A percentile compares a stretch with the other conserved stretches of the same genome.
Evolutionary conservation across 2,113 vertebrate species (phyloP).

Genomic region (Syngnathus typhle): DNA sequence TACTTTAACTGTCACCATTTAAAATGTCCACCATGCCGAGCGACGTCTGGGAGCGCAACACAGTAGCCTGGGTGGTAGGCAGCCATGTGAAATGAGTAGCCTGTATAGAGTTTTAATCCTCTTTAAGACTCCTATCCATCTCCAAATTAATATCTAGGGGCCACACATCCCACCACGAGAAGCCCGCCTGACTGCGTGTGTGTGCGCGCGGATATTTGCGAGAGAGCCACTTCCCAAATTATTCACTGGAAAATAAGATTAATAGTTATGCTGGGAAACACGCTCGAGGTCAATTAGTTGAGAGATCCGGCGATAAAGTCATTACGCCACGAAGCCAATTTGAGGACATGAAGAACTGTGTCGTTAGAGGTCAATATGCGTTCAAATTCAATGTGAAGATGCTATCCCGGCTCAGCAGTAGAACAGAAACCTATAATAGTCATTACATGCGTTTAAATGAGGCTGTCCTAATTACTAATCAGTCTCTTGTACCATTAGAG

Average conservation of each 20-base stretch:
- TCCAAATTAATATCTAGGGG: constrained; percentile 68
- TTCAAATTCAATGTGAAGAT: constrained; percentile 60
- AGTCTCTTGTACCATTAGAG: constrained; percentile 69
- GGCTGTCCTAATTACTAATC: constrained; percentile 68
- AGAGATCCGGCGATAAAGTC: constrained; percentile 61
- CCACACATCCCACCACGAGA: constrained; percentile 47
- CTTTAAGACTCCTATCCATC: constrained; percentile 68
- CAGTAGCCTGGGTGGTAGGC: constrained; percentile 59
- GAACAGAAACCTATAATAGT: constrained; percentile 61
- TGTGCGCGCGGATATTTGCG: constrained; percentile 37
- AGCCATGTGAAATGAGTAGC: constrained; percentile 58
- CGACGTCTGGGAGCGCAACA: constrained; percentile 60
- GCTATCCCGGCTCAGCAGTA: constrained; percentile 50
- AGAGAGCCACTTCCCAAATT: constrained; percentile 50
- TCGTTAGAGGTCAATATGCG: constrained; percentile 66
- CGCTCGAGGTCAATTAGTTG: constrained; percentile 64
- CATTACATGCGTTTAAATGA: constrained; percentile 66
- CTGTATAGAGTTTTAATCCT: constrained; percentile 69
- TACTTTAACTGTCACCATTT: constrained; percentile 72
- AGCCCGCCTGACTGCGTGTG: constrained; percentile 47
- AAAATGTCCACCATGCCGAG: constrained; percentile 63
- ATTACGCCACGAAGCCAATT: constrained; percentile 58
- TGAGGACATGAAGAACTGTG: constrained; percentile 54
- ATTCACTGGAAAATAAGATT: constrained; percentile 71
- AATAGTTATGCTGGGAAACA: constrained; percentile 61